Conservation (phyloP, 1,140 invertebrate species). For the Brachionus rubens region DNA sequence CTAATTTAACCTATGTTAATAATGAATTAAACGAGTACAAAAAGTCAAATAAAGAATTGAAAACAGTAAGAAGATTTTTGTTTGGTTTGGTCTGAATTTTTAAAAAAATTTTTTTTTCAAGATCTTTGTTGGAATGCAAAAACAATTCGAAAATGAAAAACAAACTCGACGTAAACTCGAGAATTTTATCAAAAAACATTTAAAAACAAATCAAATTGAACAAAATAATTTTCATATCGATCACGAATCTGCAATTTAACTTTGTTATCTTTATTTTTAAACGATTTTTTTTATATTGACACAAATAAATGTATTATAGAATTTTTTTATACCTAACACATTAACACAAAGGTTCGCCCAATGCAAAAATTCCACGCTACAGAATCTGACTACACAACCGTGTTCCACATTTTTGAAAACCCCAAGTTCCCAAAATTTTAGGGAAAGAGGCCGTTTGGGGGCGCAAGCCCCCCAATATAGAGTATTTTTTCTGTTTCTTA, state of each 20-base stretch:
- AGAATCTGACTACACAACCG: too few relatives aligned
- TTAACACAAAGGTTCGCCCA: too few relatives aligned
- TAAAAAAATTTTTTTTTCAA: neutral
- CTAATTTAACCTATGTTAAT: neutral
- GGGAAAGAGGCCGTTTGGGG: too few relatives aligned
- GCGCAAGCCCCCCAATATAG: too few relatives aligned
- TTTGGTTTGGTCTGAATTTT: neutral
- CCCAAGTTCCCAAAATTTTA: too few relatives aligned
- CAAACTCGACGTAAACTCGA: constrained; percentile 20
- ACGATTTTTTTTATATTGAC: neutral
- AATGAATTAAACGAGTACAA: constrained; percentile 37
- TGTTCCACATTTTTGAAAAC: too few relatives aligned
- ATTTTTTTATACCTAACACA: too few relatives aligned
- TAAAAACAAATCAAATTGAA: constrained; percentile 21
- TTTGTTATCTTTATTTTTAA: constrained; percentile 3
- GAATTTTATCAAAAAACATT: neutral
- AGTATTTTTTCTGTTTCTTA: too few relatives aligned
- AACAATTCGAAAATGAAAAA: constrained; percentile 33
- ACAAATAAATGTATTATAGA: neutral
- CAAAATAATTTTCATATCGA: neutral
- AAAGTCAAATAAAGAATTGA: constrained; percentile 39
- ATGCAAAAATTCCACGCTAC: too few relatives aligned
- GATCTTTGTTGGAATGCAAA: constrained; percentile 2
- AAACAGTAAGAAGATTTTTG: neutral
- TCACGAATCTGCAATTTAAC: constrained; percentile 39